Percentiles rank a stretch among this genome's conserved stretches.
Evolutionary conservation across 2,113 vertebrate species (phyloP).

Genomic region (Paratilapia polleni): DNA sequence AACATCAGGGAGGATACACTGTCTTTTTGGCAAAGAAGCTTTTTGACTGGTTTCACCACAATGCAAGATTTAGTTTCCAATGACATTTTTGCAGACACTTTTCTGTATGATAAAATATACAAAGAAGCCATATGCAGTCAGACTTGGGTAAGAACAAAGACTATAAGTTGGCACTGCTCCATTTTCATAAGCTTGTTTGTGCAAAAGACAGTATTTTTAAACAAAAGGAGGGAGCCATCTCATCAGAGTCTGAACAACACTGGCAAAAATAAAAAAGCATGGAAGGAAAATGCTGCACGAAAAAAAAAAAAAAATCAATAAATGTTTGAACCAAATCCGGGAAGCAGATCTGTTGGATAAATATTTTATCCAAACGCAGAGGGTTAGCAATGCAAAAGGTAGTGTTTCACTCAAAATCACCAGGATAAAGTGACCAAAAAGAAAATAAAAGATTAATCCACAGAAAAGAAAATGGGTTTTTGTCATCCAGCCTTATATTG

Average conservation of each 20-base stretch:
- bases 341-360: slow-evolving; percentile 40
- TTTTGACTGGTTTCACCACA: neutral
- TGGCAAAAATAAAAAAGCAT: slow-evolving; percentile 26
- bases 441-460: slow-evolving; percentile 11
- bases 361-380: slow-evolving; percentile 29
- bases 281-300: slow-evolving; percentile 1
- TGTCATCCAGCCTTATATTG: slow-evolving; percentile 16
- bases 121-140: neutral
- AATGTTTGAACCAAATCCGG: slow-evolving; percentile 3
- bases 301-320: neutral
- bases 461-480: slow-evolving; percentile 16
- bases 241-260: slow-evolving; percentile 18
- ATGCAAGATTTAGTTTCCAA: neutral
- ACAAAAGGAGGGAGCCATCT: slow-evolving; percentile 12
- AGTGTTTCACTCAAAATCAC: neutral
- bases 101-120: neutral
- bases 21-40: slow-evolving; percentile 47
- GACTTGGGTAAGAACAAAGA: neutral
- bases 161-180: neutral
- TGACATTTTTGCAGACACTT: neutral
- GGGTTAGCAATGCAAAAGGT: neutral
- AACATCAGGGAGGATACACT: neutral
- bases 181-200: slow-evolving; percentile 17
- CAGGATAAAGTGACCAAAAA: neutral
- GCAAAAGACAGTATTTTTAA: slow-evolving; percentile 36